These are phyloP conservation scores for Stegastes partitus DNA, from an alignment of 2,113 vertebrate species.

Conservation along the genomic window DNA sequence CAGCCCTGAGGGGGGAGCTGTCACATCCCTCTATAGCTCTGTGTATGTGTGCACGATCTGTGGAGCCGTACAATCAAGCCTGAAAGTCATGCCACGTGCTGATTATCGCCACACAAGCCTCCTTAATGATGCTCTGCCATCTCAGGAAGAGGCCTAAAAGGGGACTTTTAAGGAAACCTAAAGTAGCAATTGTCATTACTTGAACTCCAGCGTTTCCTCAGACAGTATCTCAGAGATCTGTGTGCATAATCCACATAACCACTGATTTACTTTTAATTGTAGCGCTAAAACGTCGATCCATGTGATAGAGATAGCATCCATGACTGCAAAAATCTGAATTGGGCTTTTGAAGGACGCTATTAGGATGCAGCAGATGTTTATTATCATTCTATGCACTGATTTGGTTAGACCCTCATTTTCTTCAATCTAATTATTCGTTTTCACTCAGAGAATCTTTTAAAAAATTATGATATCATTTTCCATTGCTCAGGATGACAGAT, in stretches of 20 bases:
- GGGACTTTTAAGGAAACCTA: constrained; percentile 1
- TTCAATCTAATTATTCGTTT: too few relatives aligned
- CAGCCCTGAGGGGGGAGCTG: constrained; percentile 40
- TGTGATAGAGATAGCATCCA: too few relatives aligned
- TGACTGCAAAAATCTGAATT: too few relatives aligned
- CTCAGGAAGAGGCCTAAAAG: not conserved
- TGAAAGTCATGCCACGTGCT: not conserved
- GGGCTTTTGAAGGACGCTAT: too few relatives aligned
- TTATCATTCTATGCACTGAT: too few relatives aligned
- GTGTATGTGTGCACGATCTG: not conserved
- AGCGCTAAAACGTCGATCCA: too few relatives aligned
- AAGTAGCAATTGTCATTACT: not conserved
- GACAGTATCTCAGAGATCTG: too few relatives aligned
- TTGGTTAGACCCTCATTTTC: too few relatives aligned
- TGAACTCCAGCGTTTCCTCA: too few relatives aligned
- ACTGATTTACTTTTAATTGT: too few relatives aligned
- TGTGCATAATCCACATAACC: not conserved
- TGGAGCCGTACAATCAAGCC: constrained; percentile 14
- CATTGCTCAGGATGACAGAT: not conserved
- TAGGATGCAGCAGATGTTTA: too few relatives aligned
- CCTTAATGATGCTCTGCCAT: not conserved
- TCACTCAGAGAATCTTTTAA: not conserved
- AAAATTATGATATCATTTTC: not conserved
- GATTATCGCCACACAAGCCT: constrained; percentile 1
- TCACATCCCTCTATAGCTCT: constrained; percentile 25